Evolutionary conservation across 37 sponge, comb jelly and placozoan genomes (phyloP), one percentile per base, ranked within the genome.

Genomic region (Mnemiopsis leidyi): DNA sequence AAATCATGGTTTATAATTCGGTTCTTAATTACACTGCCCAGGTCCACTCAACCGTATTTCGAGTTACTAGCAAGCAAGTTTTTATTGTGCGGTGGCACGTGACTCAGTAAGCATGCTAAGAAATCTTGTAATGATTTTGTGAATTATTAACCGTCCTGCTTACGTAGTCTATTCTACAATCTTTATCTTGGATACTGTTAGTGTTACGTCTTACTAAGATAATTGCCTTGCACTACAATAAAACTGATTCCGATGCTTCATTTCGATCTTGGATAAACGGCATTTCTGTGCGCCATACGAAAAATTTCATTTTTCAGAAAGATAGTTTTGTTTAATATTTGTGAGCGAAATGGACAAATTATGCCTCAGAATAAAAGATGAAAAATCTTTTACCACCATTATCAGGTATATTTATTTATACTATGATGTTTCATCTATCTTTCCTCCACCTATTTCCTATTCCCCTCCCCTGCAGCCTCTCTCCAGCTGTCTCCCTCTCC

Each of bases 361-460:
- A 18, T 77, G 79, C 18, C 33, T 77, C 2, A 28, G 79, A 77
- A 20, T 77, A 21, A 31, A 32, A 77, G 79, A 77, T 1, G 18
- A 36, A 26, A 77, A 77, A 32, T 31, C 79, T 34, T 77, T 77
- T 32, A 1, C 32, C 1, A 77, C 79, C 18, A 1, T 0, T 2
- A 77, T 77, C 79, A 77, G 79, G 79, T 77, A 71, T 21, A 67
- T 67, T n/a, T n/a, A n/a, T n/a, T n/a, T n/a, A n/a, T n/a, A n/a
- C n/a, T n/a, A n/a, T n/a, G n/a, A n/a, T n/a, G n/a, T n/a, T n/a
- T n/a, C n/a, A n/a, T n/a, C n/a, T n/a, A n/a, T n/a, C n/a, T n/a
- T n/a, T n/a, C n/a, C n/a, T n/a, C n/a, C n/a, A n/a, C n/a, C n/a
- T n/a, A n/a, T n/a, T n/a, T n/a, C n/a, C n/a, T n/a, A n/a, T n/a